Percentiles rank a stretch among this genome's conserved stretches.
These are phyloP conservation scores for Phrynocephalus forsythii DNA, from an alignment of 2,797 vertebrate species.

Conservation along the genomic window DNA sequence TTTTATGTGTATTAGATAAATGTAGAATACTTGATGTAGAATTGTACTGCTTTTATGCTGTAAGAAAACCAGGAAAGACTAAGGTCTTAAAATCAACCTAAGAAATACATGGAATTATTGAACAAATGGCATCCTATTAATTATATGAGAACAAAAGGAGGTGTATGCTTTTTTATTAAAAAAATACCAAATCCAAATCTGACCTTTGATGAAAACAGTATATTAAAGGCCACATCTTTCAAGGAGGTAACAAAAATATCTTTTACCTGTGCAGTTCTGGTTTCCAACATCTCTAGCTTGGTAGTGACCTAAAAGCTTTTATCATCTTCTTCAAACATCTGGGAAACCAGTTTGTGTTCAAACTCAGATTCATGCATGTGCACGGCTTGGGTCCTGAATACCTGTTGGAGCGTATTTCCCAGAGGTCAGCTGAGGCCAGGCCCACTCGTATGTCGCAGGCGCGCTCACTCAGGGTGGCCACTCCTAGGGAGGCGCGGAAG, in stretches of 20 bases:
- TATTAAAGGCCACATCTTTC: background rate
- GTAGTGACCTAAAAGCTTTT: conserved; percentile 16
- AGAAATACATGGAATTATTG: background rate
- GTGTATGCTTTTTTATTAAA: background rate
- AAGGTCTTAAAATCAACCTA: background rate
- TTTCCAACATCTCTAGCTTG: background rate
- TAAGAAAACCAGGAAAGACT: background rate
- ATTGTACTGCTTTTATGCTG: background rate
- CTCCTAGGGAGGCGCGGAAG: too few relatives aligned
- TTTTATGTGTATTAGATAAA: background rate
- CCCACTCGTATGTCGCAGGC: too few relatives aligned
- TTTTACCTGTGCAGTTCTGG: background rate
- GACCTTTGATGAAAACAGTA: background rate
- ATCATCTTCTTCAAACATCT: conserved; percentile 4
- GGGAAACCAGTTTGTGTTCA: conserved; percentile 22
- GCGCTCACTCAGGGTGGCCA: too few relatives aligned
- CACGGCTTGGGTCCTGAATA: too few relatives aligned
- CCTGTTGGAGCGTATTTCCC: too few relatives aligned
- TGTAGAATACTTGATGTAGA: background rate
- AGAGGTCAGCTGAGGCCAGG: too few relatives aligned
- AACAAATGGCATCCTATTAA: background rate
- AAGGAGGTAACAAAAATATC: background rate
- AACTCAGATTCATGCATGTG: background rate
- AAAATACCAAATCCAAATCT: too few relatives aligned
- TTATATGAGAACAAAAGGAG: background rate